Evolutionary conservation across 2,888 invertebrate genomes (phyloP), one percentile per base, ranked within the genome.

Genomic region (Epistrophella euchroma): DNA sequence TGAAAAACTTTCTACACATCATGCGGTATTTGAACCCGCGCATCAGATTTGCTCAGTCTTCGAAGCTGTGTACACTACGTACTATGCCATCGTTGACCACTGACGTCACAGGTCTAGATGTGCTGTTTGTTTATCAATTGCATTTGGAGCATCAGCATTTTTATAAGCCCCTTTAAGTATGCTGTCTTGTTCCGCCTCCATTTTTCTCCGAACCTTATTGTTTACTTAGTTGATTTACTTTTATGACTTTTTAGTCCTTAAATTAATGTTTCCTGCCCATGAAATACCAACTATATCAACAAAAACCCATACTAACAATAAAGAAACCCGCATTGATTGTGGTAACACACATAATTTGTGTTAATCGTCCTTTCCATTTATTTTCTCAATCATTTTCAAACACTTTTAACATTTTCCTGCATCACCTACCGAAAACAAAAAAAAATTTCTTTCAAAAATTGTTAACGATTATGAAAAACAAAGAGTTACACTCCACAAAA

Each of bases 331-430:
- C 35, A 35, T 35, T 35, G 35, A 45, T 3, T 74, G 56, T 78
- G 78, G 55, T 64, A 17, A 25, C 47, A 45, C 37, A 47, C 28
- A 25, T 50, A 64, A 66, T 77, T 55, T 77, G 35, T 52, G 3
- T 22, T 35, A 35, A 32, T 55, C 17, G 58, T 66, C 28, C 73
- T 35, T 28, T 47, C 13, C 35, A 37, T 25, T 47, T 4, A 47
- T 35, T 25, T 47, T n/a, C 19, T 5, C 22, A 52, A 60, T 58
- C 68, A 43, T 43, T 15, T 43, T n/a, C 7, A 43, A 43, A n/a
- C 58, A 50, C 60, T n/a, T 64, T 56, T 22, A 52, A 3, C 28
- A 52, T 13, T 6, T 19, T n/a, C 13, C 13, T 15, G 32, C 40
- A 47, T 52, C 19, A 4, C 3, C n/a, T 25, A 10, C n/a, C 10